phyloP scores from a whole-genome alignment of 2,113 vertebrate genomes.

The Brachyistius frenatus region DNA sequence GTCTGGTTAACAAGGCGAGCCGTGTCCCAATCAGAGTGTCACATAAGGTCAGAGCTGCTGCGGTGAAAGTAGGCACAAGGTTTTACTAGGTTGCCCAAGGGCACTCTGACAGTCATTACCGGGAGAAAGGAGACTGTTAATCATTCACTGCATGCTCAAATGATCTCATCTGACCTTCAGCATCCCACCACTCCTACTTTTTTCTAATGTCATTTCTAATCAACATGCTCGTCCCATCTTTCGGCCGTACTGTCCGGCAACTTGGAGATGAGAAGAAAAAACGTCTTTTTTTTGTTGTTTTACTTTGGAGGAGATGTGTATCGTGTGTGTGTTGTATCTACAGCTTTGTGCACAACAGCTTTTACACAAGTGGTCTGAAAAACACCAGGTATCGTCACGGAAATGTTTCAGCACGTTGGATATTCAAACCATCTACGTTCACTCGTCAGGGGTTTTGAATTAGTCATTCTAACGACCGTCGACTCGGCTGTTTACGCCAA shows the following conservation, averaged over 20 bases:
- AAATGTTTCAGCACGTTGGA: slow-evolving; percentile 3
- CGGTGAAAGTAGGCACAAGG: slow-evolving; percentile 31
- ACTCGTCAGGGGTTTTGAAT: slow-evolving; percentile 31
- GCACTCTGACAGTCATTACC: slow-evolving; percentile 56
- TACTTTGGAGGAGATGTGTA: neutral
- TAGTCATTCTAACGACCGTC: slow-evolving; percentile 28
- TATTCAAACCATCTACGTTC: slow-evolving; percentile 27
- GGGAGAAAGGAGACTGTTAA: slow-evolving; percentile 63
- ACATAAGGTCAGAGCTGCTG: slow-evolving; percentile 32
- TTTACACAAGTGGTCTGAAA: slow-evolving; percentile 30
- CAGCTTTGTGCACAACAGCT: neutral
- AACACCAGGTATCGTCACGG: slow-evolving; percentile 20
- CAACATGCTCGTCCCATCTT: slow-evolving; percentile 50
- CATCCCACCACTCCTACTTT: slow-evolving; percentile 50
- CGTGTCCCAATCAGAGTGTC: slow-evolving; percentile 4
- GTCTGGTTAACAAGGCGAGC: neutral
- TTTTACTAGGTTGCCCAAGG: slow-evolving; percentile 66
- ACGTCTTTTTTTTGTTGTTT: neutral
- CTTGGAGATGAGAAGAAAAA: slow-evolving; percentile 8
- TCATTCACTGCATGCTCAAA: slow-evolving; percentile 71
- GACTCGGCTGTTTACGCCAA: slow-evolving; percentile 38
- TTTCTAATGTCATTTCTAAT: slow-evolving; percentile 62
- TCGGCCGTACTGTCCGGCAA: slow-evolving; percentile 6
- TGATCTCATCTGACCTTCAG: slow-evolving; percentile 72
- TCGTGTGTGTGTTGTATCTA: neutral